Evolutionary conservation across 2,888 invertebrate genomes (phyloP), one percentile per base, ranked within the genome.

Genomic region (Parascotia fuliginaria): DNA sequence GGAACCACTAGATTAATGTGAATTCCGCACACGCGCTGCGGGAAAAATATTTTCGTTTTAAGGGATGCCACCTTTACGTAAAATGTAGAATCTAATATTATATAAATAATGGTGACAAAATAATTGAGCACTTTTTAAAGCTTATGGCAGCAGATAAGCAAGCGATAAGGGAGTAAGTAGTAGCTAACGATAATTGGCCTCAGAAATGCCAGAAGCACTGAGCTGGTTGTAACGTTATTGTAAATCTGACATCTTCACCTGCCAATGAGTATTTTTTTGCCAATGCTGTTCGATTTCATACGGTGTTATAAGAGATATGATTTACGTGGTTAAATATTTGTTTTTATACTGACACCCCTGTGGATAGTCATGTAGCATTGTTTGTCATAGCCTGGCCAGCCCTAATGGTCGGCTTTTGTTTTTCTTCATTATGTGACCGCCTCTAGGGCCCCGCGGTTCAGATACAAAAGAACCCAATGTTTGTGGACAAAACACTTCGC

Each of bases 341-440:
- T 19, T 15, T 15, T 15, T 3, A 31, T 19, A 28, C 29, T 37
- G 65, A 14, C 65, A 74, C 28, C 75, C 74, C 71, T 75, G 53
- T 31, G 34, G 37, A 50, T 51, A 12, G 50, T 57, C 45, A 41
- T 50, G 38, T 50, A 59, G 60, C 71, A 77, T 76, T 83, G 77
- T 83, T 85, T 80, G 77, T 79, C 77, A 75, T 74, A 71, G 70
- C 65, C 60, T 63, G 68, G 68, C 64, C 77, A 81, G 58, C 79
- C 77, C 77, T 85, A 84, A 85, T 83, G 80, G 79, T 50, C 48
- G 69, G 75, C 77, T 81, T 83, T 87, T 87, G 86, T 86, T 86
- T 84, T 85, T 81, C 84, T 81, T 84, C 79, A 82, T 84, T 80
- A 79, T 75, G 70, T 75, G 63, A 67, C 77, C 75, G 71, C 72